Evolutionary conservation across 2,797 vertebrate species (phyloP), one percentile per base, ranked within the genome.

Genomic region (Cryptoblepharus egeriae): DNA sequence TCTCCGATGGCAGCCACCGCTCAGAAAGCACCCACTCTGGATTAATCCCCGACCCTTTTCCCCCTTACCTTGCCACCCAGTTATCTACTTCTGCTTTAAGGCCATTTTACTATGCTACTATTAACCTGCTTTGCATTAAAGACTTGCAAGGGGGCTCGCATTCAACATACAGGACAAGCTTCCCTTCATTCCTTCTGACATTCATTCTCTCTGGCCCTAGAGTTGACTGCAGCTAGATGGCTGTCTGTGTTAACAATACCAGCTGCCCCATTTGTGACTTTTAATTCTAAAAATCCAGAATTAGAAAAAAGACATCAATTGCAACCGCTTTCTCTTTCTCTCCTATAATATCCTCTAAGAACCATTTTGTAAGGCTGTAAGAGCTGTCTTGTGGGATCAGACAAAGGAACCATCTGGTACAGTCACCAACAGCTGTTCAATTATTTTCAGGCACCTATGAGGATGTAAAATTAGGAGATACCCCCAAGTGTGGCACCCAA

Each of bases 211-310:
- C 76, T 79, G 58, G 79, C 81, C 75, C 49, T 1, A 82, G 75
- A 84, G 20, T 45, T 82, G 57, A 58, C 22, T 52, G 42, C 69
- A 80, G 85, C 69, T 76, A 7, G 79, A 57, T 4, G 74, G 87
- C 80, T 18, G 6, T n/a, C 61, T 67, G n/a, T 60, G 88, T 72
- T 16, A 65, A 77, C 78, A 73, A 28, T 1, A 77, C 0, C 65
- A 85, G 64, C 64, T 74, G 30, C 82, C 5, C 12, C 8, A 28
- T 12, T 73, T 77, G 24, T 55, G 89, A 37, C 82, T n/a, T n/a
- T n/a, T 61, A 82, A 88, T 77, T 74, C 2, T 73, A 69, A 63
- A 3, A 45, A 76, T 55, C 72, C 69, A 67, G 72, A 84, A 88
- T 73, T 3, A 69, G 85, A 79, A 6, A 57, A 49, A 80, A 58